These are phyloP conservation scores for Acrocephalus arundinaceus DNA, from an alignment of 2,113 vertebrate species.

Conservation along the genomic window DNA sequence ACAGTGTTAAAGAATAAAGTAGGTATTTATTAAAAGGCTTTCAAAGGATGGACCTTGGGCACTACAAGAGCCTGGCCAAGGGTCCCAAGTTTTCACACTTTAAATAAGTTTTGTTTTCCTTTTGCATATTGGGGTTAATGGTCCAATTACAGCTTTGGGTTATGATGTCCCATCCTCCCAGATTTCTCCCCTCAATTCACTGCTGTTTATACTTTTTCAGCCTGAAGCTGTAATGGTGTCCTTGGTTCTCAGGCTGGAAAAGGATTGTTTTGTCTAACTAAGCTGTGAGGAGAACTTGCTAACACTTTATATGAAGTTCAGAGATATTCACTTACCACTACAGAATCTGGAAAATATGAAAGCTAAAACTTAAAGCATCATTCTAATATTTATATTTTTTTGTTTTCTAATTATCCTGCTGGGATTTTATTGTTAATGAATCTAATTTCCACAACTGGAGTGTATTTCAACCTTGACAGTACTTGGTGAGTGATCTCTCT, in stretches of 20 bases:
- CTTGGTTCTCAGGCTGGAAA: neutral
- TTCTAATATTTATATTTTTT: neutral
- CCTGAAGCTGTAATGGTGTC: accelerated
- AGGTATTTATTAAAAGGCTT: neutral
- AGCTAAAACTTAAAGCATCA: neutral
- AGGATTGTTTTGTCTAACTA: neutral
- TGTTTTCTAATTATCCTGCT: neutral
- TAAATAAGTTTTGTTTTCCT: neutral
- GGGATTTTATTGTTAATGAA: neutral
- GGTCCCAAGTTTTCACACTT: neutral
- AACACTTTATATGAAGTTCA: neutral
- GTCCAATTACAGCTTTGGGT: neutral
- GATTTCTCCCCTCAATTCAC: accelerated
- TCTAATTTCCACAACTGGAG: neutral
- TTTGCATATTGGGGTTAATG: neutral
- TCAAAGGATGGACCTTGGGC: neutral
- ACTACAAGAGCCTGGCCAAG: accelerated
- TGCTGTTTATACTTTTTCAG: neutral
- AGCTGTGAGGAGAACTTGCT: neutral
- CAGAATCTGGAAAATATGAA: neutral
- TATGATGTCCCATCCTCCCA: neutral
- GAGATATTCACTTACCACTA: neutral
- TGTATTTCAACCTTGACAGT: neutral
- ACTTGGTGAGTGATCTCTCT: neutral
- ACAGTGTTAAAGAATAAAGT: neutral